Base-by-base conservation (phyloP, 2,113 vertebrate genomes). In the Lagopus muta region DNA sequence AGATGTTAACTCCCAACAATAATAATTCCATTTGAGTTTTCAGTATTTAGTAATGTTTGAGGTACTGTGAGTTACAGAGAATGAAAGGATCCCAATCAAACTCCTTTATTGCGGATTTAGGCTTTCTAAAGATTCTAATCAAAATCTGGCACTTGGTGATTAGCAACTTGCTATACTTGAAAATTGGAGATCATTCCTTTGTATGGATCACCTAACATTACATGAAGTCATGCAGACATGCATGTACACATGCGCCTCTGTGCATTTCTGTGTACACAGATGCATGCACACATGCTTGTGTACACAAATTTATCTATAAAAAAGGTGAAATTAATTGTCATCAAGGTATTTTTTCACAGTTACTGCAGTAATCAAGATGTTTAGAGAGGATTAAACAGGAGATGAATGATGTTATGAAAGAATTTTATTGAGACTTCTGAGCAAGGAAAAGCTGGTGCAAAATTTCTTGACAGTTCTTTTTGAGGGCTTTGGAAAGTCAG, bases 141-240 rank as follows among this genome's bases (percentile, higher is more conserved):
- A 54, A 79, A 87, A 69, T 83, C 45, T 72, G 13, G 52, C 78
- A 64, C 14, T 6, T 57, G 14, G 15, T 32, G 38, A 48, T 27
- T n/a, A 57, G 18, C 10, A 81, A 15, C 36, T 61, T 71, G 7
- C 6, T 60, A 20, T 14, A 43, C 55, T 92, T 74, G 64, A 94
- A 93, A 72, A 4, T 1, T 45, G 13, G 32, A 32, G 9, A 20
- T 60, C 3, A 34, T 30, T 64, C 86, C 42, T 69, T 2, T 32
- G 21, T 16, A n/a, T 50, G 28, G 15, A 77, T 57, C 27, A 58
- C 10, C 5, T 71, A 67, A 45, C 13, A 27, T 57, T 60, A 40
- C 32, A 52, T 7, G n/a, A 0, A 50, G n/a, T 36, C 17, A 52
- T 0, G 0, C 3, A 52, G 21, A n/a, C 5, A 8, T 17, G 5